Conservation (phyloP, 2,888 invertebrate genomes). For the Epinotia brunnichana region DNA sequence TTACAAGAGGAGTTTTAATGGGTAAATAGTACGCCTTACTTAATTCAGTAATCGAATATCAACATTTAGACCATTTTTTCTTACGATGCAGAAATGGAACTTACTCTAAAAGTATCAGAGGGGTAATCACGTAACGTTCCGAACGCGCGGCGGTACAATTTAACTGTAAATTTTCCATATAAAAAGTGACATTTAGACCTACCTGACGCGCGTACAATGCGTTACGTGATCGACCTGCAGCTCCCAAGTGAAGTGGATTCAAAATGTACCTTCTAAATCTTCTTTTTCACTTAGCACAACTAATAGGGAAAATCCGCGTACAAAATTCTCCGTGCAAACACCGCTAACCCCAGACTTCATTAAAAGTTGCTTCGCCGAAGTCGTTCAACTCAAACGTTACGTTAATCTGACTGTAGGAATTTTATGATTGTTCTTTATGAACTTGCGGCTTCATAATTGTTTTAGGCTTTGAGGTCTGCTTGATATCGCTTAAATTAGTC, state of each 20-base stretch:
- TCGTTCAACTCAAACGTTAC: conserved; percentile 44
- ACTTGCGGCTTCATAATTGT: conserved; percentile 43
- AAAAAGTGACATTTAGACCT: too few species aligned
- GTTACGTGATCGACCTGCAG: too few species aligned
- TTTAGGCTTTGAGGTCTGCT: conserved; percentile 40
- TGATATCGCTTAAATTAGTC: conserved; percentile 38
- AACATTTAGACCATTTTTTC: too few species aligned
- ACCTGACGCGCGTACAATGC: too few species aligned
- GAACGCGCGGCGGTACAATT: too few species aligned
- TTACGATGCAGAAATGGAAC: not conserved
- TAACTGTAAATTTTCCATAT: too few species aligned
- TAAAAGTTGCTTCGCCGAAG: conserved; percentile 42
- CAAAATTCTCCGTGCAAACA: conserved; percentile 43
- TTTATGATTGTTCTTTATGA: conserved; percentile 43
- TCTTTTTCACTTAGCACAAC: conserved; percentile 33
- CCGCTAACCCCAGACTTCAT: conserved; percentile 43
- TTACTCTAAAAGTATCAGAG: not conserved
- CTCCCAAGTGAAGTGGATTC: conserved; percentile 4
- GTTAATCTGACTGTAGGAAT: conserved; percentile 44
- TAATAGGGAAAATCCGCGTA: conserved; percentile 39
- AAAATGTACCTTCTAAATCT: conserved; percentile 34
- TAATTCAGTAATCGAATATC: too few species aligned
- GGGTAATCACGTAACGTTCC: too few species aligned
- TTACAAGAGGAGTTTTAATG: too few species aligned
- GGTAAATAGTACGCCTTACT: too few species aligned